Evolutionary conservation across 2,888 invertebrate genomes (phyloP), one percentile per base, ranked within the genome.

Genomic region (Brachyopa scutellaris): DNA sequence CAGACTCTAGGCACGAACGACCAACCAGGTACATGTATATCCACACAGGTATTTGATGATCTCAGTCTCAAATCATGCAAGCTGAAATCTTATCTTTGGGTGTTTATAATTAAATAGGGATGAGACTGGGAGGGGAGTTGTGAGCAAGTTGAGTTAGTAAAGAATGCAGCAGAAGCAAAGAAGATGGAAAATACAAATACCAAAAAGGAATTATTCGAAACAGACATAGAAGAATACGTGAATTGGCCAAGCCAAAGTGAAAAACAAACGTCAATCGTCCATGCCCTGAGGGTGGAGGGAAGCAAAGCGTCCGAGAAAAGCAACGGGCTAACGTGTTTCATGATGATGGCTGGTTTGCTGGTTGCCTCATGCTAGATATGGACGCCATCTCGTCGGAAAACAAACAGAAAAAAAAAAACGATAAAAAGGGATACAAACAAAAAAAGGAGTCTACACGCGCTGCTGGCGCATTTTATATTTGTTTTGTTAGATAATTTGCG

Each of bases 21-120:
- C 47, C 42, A 45, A 17, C 57, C 69, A 72, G 82, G 82, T 76
- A 82, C 19, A 47, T 8, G 9, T 19, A 42, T 17, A n/a, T 69
- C 59, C 70, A 82, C n/a, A n/a, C n/a, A n/a, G n/a, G n/a, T n/a
- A n/a, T n/a, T n/a, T 77, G 82, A 61, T 77, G 77, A 82, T 82
- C 82, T 82, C 82, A 77, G 77, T 7, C 66, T 66, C 77, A 77
- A 72, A 82, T 66, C 77, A 82, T 82, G 77, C 82, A 77, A 51
- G 57, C 47, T 45, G 70, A 51, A 77, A 70, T 77, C 70, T 64
- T 82, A 70, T 82, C 82, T 82, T 45, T 49, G 77, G 64, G 66
- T 64, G 82, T 49, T 70, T 77, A 82, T 77, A 82, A 82, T 77
- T 80, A 80, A 80, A 76, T 76, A 76, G 80, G 67, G 79, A 79